phyloP scores from a whole-genome alignment of 2,797 vertebrate species.

The Artibeus lituratus region DNA sequence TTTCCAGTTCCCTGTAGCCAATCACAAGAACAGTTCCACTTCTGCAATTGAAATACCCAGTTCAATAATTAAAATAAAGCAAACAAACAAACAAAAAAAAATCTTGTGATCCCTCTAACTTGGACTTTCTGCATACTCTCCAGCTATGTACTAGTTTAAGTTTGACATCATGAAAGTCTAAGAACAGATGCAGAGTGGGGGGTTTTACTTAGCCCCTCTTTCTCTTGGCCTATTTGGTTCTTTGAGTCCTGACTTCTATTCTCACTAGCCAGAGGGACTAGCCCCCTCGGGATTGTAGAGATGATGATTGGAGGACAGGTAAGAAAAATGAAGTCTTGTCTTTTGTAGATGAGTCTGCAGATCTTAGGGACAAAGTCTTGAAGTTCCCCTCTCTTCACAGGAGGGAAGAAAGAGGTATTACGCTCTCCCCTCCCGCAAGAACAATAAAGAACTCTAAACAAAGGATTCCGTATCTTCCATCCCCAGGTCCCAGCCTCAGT shows the following conservation, averaged over 20 bases:
- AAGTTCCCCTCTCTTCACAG: neutral
- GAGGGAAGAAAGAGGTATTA: neutral
- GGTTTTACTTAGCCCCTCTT: neutral
- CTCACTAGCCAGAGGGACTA: neutral
- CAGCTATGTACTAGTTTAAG: neutral
- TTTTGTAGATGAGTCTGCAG: neutral
- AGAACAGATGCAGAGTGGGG: too few relatives aligned
- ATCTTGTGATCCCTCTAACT: neutral
- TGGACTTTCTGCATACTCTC: neutral
- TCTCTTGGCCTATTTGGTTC: neutral
- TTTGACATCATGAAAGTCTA: neutral
- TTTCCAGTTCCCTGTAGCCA: neutral
- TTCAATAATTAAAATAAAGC: neutral
- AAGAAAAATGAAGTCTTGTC: neutral
- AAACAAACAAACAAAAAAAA: neutral
- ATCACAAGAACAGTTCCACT: neutral
- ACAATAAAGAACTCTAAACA: neutral
- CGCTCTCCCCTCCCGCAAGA: neutral
- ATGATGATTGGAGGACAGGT: neutral
- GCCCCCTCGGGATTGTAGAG: neutral
- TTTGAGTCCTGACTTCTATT: neutral
- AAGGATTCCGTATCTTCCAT: neutral
- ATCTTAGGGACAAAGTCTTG: neutral
- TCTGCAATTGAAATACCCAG: slow-evolving; percentile 44
- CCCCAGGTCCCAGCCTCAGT: neutral